A percentile compares a stretch with the other conserved stretches of the same genome.
These are phyloP conservation scores for Cephus runcator DNA, from an alignment of 2,888 invertebrate genomes.

Conservation along the genomic window DNA sequence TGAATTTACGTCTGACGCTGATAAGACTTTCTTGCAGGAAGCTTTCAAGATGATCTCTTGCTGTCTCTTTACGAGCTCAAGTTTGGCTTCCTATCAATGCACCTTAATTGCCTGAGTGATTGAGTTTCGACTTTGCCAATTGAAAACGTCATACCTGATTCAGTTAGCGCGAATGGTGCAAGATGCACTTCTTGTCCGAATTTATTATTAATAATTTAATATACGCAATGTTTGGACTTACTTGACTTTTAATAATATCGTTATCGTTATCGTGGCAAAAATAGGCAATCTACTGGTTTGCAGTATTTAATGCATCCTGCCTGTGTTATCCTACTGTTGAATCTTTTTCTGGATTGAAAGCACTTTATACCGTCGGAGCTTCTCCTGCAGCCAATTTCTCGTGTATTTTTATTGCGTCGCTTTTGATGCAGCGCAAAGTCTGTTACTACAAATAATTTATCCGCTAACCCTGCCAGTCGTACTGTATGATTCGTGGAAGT, in stretches of 20 bases:
- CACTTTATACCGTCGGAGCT: neutral
- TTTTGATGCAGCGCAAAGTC: conserved; percentile 18
- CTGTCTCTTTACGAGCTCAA: neutral
- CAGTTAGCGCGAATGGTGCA: neutral
- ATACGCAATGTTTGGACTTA: neutral
- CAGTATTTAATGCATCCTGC: neutral
- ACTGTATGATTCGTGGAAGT: conserved; percentile 23
- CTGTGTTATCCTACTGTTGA: neutral
- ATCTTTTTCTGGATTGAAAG: neutral
- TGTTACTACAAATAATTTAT: conserved; percentile 46
- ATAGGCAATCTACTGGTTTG: neutral
- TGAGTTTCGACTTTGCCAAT: neutral
- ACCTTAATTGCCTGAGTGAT: neutral
- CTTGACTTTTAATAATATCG: neutral
- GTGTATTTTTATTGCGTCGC: conserved; percentile 26
- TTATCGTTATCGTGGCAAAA: neutral
- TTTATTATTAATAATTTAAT: neutral
- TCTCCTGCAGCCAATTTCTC: conserved; percentile 6
- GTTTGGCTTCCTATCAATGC: neutral
- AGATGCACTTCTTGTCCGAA: neutral
- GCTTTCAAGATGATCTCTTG: neutral
- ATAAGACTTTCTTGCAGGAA: neutral
- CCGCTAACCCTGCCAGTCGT: conserved; percentile 22
- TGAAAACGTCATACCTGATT: neutral
- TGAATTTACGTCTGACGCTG: neutral